Conservation (phyloP, 2,797 vertebrate species). For the Australoheros facetus region DNA sequence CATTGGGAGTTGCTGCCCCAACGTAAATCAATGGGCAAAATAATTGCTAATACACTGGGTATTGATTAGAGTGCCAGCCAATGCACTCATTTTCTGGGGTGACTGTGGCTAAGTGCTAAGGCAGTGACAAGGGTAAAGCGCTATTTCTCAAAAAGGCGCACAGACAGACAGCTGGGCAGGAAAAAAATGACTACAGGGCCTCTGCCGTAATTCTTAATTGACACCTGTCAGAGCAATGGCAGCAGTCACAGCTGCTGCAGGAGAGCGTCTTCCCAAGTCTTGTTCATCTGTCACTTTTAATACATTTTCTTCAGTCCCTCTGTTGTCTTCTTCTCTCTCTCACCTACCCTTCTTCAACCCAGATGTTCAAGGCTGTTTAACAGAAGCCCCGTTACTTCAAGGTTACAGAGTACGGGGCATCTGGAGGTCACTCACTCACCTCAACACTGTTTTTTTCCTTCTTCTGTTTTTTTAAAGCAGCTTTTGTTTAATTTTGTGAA, state of each 20-base stretch:
- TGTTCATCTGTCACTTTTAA: constrained; percentile 99
- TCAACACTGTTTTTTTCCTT: background rate
- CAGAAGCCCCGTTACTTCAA: constrained; percentile 37
- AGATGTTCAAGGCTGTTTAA: constrained; percentile 59
- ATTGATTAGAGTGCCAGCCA: constrained; percentile 94
- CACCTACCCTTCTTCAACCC: constrained; percentile 29
- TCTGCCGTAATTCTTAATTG: constrained; percentile 99
- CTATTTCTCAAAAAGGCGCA: constrained; percentile 96
- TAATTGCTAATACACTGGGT: constrained; percentile 99
- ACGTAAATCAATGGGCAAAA: constrained; percentile 99
- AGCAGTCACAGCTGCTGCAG: constrained; percentile 96
- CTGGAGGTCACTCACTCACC: constrained; percentile 10
- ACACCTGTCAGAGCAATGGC: constrained; percentile 99
- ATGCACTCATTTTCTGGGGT: constrained; percentile 88
- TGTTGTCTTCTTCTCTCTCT: constrained; percentile 42
- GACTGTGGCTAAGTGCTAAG: constrained; percentile 92
- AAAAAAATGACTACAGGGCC: constrained; percentile 90
- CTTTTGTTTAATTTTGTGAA: background rate
- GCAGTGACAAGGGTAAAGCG: constrained; percentile 99
- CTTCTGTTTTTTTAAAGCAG: too few species aligned
- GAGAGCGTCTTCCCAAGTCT: constrained; percentile 91
- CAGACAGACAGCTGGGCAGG: constrained; percentile 94
- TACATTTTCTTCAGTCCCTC: constrained; percentile 87
- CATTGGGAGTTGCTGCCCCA: constrained; percentile 89
- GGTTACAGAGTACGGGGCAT: constrained; percentile 1